A percentile compares a stretch with the other conserved stretches of the same genome.
Evolutionary conservation across 2,888 invertebrate genomes (phyloP).

Genomic region (Odontocolon sp.): DNA sequence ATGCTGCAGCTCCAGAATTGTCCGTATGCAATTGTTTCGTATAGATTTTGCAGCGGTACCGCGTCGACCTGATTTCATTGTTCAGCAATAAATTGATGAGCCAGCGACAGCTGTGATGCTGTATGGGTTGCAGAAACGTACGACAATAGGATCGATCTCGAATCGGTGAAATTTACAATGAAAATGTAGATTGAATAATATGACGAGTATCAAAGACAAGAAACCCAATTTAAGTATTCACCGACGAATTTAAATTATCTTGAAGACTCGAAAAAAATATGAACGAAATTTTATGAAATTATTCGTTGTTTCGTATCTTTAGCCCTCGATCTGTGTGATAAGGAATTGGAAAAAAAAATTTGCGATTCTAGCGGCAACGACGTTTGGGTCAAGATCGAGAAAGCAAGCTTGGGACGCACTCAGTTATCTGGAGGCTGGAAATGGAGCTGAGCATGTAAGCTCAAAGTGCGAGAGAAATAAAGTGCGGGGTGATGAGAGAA

Average conservation of each 20-base stretch:
- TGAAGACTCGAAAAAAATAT: background rate
- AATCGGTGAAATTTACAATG: constrained; percentile 42
- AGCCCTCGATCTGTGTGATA: too few species aligned
- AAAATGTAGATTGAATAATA: constrained; percentile 1
- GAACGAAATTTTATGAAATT: background rate
- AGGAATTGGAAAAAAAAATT: too few species aligned
- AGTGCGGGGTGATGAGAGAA: too few species aligned
- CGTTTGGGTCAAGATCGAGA: constrained; percentile 8
- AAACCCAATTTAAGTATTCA: background rate
- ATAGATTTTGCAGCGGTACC: constrained; percentile 34
- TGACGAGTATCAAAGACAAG: background rate
- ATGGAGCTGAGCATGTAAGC: constrained; percentile 40
- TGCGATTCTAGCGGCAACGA: too few species aligned
- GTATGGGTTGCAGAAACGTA: background rate
- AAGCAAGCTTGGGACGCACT: constrained; percentile 14
- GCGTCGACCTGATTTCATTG: constrained; percentile 56
- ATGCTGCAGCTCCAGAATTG: constrained; percentile 6
- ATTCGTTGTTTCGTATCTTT: background rate
- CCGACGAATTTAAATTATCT: background rate
- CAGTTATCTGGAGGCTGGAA: constrained; percentile 52
- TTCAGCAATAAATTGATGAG: constrained; percentile 54
- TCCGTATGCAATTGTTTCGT: constrained; percentile 49
- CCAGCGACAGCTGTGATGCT: constrained; percentile 31
- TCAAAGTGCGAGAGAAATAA: background rate
- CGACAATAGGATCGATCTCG: constrained; percentile 46